These are phyloP conservation scores for Ophthalmolycus amberensis DNA, from an alignment of 2,113 vertebrate species.

Conservation along the genomic window DNA sequence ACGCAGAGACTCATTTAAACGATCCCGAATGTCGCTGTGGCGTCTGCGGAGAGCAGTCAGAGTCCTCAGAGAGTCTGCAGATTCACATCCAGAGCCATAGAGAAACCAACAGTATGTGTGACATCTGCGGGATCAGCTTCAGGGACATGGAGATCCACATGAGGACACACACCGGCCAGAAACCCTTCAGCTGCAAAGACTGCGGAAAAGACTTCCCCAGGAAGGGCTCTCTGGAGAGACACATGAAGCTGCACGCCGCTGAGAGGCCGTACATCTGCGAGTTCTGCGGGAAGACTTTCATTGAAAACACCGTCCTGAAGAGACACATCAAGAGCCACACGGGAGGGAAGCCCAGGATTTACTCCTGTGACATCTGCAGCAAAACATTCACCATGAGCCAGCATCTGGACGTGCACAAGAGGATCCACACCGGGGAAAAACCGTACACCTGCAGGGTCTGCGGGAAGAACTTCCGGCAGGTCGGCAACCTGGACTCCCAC, in stretches of 20 bases:
- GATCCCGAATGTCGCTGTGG: slow-evolving; percentile 41
- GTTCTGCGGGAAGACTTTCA: slow-evolving; percentile 75
- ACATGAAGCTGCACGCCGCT: slow-evolving; percentile 62
- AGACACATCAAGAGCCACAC: slow-evolving; percentile 74
- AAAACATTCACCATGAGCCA: slow-evolving; percentile 80
- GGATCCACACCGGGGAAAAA: slow-evolving; percentile 76
- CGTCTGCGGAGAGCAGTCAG: slow-evolving; percentile 52
- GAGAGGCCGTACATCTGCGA: slow-evolving; percentile 66
- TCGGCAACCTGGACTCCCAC: slow-evolving; percentile 85
- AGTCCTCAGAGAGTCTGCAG: slow-evolving; percentile 53
- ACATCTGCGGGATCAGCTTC: slow-evolving; percentile 68
- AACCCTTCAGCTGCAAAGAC: slow-evolving; percentile 68
- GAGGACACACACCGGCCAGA: slow-evolving; percentile 63
- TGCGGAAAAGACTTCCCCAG: slow-evolving; percentile 71
- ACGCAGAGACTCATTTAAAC: slow-evolving; percentile 58
- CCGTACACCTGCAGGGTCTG: slow-evolving; percentile 80
- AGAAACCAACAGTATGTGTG: slow-evolving; percentile 68
- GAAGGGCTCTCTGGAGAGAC: slow-evolving; percentile 71
- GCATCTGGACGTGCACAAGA: slow-evolving; percentile 78
- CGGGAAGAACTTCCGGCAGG: slow-evolving; percentile 84
- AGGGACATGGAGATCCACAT: slow-evolving; percentile 70
- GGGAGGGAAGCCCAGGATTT: slow-evolving; percentile 48
- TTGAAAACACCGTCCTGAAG: slow-evolving; percentile 62
- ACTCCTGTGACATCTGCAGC: slow-evolving; percentile 75
- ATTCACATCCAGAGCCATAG: slow-evolving; percentile 69